These are phyloP conservation scores for Drosophila nigritarsus DNA, from an alignment of 2,888 invertebrate genomes.

Conservation along the genomic window DNA sequence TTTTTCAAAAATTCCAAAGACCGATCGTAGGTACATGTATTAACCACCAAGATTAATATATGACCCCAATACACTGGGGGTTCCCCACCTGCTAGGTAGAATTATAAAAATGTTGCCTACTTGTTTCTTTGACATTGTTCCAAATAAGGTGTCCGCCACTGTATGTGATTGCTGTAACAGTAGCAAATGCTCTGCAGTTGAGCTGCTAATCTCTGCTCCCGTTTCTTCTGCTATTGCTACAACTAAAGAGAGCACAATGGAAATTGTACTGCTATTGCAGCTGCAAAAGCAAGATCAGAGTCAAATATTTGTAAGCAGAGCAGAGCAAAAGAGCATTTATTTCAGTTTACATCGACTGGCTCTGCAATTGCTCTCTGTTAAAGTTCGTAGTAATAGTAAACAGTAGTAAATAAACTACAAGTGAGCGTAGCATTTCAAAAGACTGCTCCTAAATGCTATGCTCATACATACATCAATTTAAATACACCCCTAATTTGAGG, in stretches of 20 bases:
- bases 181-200: background rate
- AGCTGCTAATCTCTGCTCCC: background rate
- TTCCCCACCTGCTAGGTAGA: too few species aligned
- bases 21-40: too few species aligned
- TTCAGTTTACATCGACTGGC: background rate
- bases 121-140: too few species aligned
- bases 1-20: too few species aligned
- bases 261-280: too few species aligned
- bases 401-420: background rate
- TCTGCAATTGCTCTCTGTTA: background rate
- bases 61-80: too few species aligned
- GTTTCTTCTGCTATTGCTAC: background rate
- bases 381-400: background rate
- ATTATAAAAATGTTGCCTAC: too few species aligned
- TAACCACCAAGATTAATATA: too few species aligned
- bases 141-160: too few species aligned
- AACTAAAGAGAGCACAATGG: too few species aligned
- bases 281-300: too few species aligned
- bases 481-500: slow-evolving; percentile 15
- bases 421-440: background rate
- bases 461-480: background rate
- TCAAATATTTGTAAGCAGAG: background rate
- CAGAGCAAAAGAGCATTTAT: background rate
- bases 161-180: background rate
- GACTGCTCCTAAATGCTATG: background rate